Evolutionary conservation across 2,113 vertebrate species (phyloP).

Genomic region (Tichodroma muraria): DNA sequence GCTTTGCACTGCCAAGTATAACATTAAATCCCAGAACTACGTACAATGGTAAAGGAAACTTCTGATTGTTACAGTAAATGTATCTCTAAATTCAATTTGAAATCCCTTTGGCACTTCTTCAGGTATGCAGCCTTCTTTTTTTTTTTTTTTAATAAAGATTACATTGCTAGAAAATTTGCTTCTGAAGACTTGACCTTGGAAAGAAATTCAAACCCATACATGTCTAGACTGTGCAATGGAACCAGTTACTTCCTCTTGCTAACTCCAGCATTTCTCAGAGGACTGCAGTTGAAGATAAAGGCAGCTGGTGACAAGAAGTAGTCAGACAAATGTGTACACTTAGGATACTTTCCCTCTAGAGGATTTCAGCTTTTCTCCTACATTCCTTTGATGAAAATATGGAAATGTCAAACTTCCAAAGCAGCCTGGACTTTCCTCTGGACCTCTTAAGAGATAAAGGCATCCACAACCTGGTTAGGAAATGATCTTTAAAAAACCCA

Average conservation of each 20-base stretch:
- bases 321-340: not conserved
- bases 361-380: not conserved
- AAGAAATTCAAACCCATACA: not conserved
- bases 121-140: not conserved
- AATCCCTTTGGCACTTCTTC: not conserved
- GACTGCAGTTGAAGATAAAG: not conserved
- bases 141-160: not conserved
- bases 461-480: not conserved
- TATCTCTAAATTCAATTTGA: not conserved
- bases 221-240: not conserved
- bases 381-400: not conserved
- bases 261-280: not conserved
- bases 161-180: not conserved
- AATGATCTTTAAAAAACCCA: not conserved
- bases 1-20: not conserved
- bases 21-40: not conserved
- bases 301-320: not conserved
- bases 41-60: not conserved
- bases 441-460: not conserved
- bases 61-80: not conserved
- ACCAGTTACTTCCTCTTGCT: not conserved
- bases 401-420: not conserved
- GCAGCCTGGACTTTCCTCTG: too few relatives aligned
- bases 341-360: not conserved
- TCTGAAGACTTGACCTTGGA: not conserved